Base-by-base conservation (phyloP, 1,140 invertebrate genomes). In the Hypsibius dujardini region DNA sequence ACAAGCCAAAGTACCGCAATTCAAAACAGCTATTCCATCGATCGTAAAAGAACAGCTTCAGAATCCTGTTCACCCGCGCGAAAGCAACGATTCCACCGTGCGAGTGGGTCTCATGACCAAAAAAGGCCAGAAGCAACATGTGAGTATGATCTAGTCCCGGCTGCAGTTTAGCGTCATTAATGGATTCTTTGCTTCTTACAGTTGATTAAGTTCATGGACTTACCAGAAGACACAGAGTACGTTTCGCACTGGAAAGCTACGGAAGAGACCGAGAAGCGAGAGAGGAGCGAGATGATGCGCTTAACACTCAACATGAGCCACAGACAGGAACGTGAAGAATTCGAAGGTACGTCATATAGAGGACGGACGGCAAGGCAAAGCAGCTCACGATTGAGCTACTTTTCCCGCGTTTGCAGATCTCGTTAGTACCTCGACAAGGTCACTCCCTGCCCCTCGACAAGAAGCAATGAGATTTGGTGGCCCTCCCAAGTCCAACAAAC, bases 241-340 rank as follows among this genome's bases (percentile, higher is more conserved):
- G 70, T 71, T 15, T 7, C 47, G n/a, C 46, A 71, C 3, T 70
- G 45, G 70, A 7, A 46, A 7, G 46, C 45, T 42, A 73, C 72
- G 59, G 70, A 74, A 69, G 70, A 76, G 60, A 70, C 77, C 46
- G 74, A 77, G 70, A 73, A 73, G 70, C 76, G 78, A 71, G 76
- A 75, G 40, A 7, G 62, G 3, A 7, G 62, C 7, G 62, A 67
- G 40, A 67, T 67, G 62, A 7, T 67, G 7, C 7, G 62, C 3
- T 42, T 67, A 40, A 67, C 62, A 40, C 40, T 67, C 12, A 40
- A 67, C 40, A 67, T 67, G 62, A 67, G 62, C 62, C 62, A 67
- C 7, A 7, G 62, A 67, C 59, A 74, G 67, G 73, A 75, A 69
- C 69, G 74, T n/a, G 76, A 77, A 72, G 62, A 67, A 67, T 67